These are phyloP conservation scores for Notocelia uddmanniana DNA, from an alignment of 2,888 invertebrate species.

Conservation along the genomic window DNA sequence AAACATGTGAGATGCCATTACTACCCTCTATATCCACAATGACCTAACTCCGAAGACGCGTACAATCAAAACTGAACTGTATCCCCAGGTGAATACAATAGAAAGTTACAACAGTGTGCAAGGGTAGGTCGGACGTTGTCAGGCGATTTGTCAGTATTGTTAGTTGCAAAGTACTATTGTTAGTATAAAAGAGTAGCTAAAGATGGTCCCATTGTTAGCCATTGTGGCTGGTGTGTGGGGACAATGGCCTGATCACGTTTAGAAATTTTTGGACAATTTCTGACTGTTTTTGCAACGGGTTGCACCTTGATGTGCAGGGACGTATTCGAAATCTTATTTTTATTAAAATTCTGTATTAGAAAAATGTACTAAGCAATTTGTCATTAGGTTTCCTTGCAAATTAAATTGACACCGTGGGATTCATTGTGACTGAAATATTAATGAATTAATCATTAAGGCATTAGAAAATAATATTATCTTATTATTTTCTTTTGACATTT, in stretches of 20 bases:
- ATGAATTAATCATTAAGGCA: no score
- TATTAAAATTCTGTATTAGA: not conserved
- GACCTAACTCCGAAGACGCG: constrained; percentile 49
- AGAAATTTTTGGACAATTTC: constrained; percentile 84
- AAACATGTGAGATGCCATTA: constrained; percentile 80
- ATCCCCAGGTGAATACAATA: not conserved
- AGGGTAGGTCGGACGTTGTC: constrained; percentile 48
- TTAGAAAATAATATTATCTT: no score
- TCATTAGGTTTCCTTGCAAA: no score
- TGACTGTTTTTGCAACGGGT: constrained; percentile 82
- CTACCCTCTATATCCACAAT: constrained; percentile 53
- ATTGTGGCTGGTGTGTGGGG: constrained; percentile 83
- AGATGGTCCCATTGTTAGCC: constrained; percentile 78
- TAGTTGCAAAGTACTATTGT: constrained; percentile 81
- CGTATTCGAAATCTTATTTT: constrained; percentile 53
- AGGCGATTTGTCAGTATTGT: constrained; percentile 61
- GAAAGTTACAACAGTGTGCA: constrained; percentile 38
- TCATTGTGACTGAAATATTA: no score
- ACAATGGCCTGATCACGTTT: constrained; percentile 81
- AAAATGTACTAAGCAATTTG: no score
- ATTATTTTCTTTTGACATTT: no score
- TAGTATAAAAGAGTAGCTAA: constrained; percentile 82
- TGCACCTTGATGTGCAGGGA: constrained; percentile 78
- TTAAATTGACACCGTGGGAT: no score
- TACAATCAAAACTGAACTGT: constrained; percentile 19